Evolutionary conservation across 1,140 invertebrate species (phyloP), one percentile per base, ranked within the genome.

Genomic region (Heliconius melpomene): DNA sequence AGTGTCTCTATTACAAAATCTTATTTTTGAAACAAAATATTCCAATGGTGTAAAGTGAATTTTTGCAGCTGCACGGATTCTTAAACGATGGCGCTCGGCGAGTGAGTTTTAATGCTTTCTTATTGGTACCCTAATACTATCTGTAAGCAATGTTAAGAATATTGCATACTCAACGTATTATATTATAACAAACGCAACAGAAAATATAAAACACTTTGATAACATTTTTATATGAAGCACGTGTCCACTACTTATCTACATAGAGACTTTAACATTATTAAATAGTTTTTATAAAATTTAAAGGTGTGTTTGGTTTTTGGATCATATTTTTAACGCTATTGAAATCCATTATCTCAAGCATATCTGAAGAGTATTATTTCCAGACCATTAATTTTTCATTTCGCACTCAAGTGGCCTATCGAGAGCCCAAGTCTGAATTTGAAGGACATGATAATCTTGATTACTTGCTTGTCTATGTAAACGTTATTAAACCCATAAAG

Each of bases 381-480:
- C 87, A 86, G 82, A 74, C 83, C 89, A 91, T 89, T 89, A 90
- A 90, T 89, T 91, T 90, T 89, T 88, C 86, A 90, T 91, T 91
- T 89, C 81, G 80, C 79, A 75, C 85, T 85, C 82, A 87, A 89
- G 87, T 87, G 88, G 85, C 83, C 88, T 85, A 89, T 90, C 86
- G 84, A 29, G 3, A 16, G 11, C 85, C 88, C 85, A 83, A 77
- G 75, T 52, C 81, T 82, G 86, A 85, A 83, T 86, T 84, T 84
- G 81, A 87, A 79, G 79, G 84, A 85, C 82, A 82, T 80, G 77
- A 87, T 84, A 76, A 83, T 88, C 82, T 82, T 82, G 83, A 85
- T 85, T 84, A 84, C 72, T 84, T 86, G 80, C 78, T 78, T 38
- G 32, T 72, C 38, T 82, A 66, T 66, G 52, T 77, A 60, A 72